Evolutionary conservation across 2,888 invertebrate genomes (phyloP).

Genomic region (Caenorhabditis imperialis): DNA sequence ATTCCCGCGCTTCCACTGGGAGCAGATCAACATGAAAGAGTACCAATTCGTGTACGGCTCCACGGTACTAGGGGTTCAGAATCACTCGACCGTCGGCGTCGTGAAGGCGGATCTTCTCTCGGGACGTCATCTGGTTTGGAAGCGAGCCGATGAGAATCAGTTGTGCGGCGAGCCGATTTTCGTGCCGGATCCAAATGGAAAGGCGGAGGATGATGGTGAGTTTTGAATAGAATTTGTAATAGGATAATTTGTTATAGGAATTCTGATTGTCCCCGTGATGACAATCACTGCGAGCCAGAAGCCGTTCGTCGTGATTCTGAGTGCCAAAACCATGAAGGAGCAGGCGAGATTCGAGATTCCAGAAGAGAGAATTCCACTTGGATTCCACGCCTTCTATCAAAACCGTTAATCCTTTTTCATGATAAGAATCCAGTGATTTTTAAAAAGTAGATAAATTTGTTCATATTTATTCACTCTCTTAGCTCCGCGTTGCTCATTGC

Average conservation of each 20-base stretch:
- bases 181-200: slow-evolving; percentile 79
- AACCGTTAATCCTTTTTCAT: too few species aligned
- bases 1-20: slow-evolving; percentile 89
- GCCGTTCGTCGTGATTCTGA: slow-evolving; percentile 83
- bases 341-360: slow-evolving; percentile 83
- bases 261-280: slow-evolving; percentile 69
- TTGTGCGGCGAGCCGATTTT: slow-evolving; percentile 80
- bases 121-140: slow-evolving; percentile 77
- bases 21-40: slow-evolving; percentile 82
- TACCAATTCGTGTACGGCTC: slow-evolving; percentile 89
- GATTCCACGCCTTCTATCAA: slow-evolving; percentile 62
- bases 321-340: slow-evolving; percentile 85
- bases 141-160: slow-evolving; percentile 75
- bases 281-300: slow-evolving; percentile 50
- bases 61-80: slow-evolving; percentile 37
- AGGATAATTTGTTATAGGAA: slow-evolving; percentile 43
- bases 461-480: too few species aligned
- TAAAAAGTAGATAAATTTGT: too few species aligned
- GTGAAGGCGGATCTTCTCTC: slow-evolving; percentile 79
- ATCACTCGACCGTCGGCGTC: slow-evolving; percentile 59
- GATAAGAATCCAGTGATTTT: too few species aligned
- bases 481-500: too few species aligned
- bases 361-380: slow-evolving; percentile 59
- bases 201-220: slow-evolving; percentile 81
- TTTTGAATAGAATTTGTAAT: too few species aligned